phyloP scores from a whole-genome alignment of 1,140 invertebrate species.

The Venustaconcha ellipsiformis region DNA sequence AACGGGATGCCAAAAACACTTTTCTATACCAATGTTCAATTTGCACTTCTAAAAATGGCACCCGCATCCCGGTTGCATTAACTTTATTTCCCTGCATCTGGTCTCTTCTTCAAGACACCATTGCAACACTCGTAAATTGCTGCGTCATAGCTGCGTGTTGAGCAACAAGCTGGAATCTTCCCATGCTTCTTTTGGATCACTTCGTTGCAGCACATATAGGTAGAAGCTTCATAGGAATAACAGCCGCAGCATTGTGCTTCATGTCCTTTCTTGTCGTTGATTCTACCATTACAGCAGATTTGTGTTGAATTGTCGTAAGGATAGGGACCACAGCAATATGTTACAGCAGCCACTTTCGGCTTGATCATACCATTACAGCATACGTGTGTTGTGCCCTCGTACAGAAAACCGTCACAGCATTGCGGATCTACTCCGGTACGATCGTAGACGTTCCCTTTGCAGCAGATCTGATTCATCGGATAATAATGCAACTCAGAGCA shows the following conservation, averaged over 20 bases:
- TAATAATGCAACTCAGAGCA: slow-evolving; percentile 19
- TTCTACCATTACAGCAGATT: slow-evolving; percentile 22
- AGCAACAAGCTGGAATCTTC: slow-evolving; percentile 18
- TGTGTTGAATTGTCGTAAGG: slow-evolving; percentile 17
- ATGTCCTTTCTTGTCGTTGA: slow-evolving; percentile 6
- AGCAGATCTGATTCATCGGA: slow-evolving; percentile 8
- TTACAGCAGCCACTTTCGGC: slow-evolving; percentile 14
- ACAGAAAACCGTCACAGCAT: slow-evolving; percentile 22
- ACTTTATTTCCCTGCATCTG: background rate
- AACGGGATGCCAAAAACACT: too few relatives aligned
- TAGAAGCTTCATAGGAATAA: slow-evolving; percentile 19
- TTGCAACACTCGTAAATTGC: slow-evolving; percentile 28
- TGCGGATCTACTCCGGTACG: slow-evolving; percentile 9
- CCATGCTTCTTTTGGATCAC: slow-evolving; percentile 16
- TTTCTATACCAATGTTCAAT: too few relatives aligned
- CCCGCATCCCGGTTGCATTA: too few relatives aligned
- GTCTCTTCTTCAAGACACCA: slow-evolving; percentile 21
- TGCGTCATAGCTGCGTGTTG: slow-evolving; percentile 17
- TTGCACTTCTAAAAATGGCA: too few relatives aligned
- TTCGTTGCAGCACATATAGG: slow-evolving; percentile 24
- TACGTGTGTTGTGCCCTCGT: slow-evolving; percentile 18
- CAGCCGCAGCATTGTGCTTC: slow-evolving; percentile 29
- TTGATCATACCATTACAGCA: slow-evolving; percentile 28
- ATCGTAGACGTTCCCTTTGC: slow-evolving; percentile 16
- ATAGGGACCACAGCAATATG: slow-evolving; percentile 30